Evolutionary conservation across 2,888 invertebrate genomes (phyloP).

Genomic region (Drosophila engyochracea): DNA sequence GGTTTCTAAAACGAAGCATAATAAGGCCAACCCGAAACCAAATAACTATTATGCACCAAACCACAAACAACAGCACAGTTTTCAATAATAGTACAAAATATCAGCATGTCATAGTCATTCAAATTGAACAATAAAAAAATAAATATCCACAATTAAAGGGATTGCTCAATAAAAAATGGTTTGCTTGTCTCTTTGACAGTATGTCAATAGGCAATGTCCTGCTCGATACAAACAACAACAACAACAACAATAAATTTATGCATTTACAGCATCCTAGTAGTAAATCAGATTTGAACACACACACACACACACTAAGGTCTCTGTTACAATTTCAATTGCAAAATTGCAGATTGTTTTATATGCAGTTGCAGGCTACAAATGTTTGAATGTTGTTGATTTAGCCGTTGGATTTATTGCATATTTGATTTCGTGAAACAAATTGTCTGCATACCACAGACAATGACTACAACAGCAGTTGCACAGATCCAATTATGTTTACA

Average conservation of each 20-base stretch:
- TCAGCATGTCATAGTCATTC: neutral
- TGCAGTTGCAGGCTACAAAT: constrained; percentile 38
- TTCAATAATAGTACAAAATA: constrained; percentile 11
- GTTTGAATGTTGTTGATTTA: constrained; percentile 63
- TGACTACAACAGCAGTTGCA: constrained; percentile 10
- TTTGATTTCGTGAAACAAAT: constrained; percentile 70
- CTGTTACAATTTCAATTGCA: constrained; percentile 66
- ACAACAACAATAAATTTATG: constrained; percentile 20
- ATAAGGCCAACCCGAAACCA: constrained; percentile 47
- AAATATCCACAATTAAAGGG: neutral
- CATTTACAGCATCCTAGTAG: constrained; percentile 43
- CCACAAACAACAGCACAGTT: constrained; percentile 19
- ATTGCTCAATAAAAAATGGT: neutral
- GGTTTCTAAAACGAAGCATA: constrained; percentile 59
- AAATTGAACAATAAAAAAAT: neutral
- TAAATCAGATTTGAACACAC: constrained; percentile 66
- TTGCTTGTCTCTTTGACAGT: neutral
- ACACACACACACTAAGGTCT: constrained; percentile 21
- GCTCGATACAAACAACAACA: constrained; percentile 39
- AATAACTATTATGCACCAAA: constrained; percentile 23
- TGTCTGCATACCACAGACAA: constrained; percentile 59
- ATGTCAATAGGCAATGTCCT: constrained; percentile 26
- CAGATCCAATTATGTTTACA: constrained; percentile 35
- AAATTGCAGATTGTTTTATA: constrained; percentile 66
- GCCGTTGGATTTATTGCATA: constrained; percentile 70